Base-by-base conservation (phyloP, 2,888 invertebrate species). In the Sussaba pulchella region DNA sequence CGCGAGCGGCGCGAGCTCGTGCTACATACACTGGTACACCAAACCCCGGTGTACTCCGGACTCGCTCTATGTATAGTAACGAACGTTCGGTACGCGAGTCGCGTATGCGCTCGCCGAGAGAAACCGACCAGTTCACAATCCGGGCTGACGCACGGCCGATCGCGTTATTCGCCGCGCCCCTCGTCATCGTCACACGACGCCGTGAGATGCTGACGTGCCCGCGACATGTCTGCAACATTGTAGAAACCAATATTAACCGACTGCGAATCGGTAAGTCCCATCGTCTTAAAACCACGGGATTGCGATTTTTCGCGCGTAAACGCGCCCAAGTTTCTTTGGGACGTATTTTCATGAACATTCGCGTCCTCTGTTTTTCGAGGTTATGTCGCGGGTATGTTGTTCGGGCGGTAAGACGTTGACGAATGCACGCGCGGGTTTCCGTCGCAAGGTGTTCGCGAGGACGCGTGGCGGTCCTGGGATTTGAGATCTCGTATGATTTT, bases 131-230 rank as follows among this genome's bases (percentile, higher is more conserved):
- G 81, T 81, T 81, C 78, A 73, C 81, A 81, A 61, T 70, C 81
- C 81, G 81, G 78, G 81, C 74, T 81, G 78, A 69, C 78, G 70
- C 66, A 74, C 70, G 81, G 39, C 81, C 81, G 81, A 59, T 74
- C 78, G 81, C 70, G 78, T 78, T 78, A 14, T 72, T 82, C 81
- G 81, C 31, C 70, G 64, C 54, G 74, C 47, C 73, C 78, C 73
- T 45, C 63, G 69, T 73, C 64, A 70, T 75, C 70, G 10, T 77
- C 77, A 54, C 64, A 78, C 83, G 88, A 87, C 86, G 84, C 87
- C 83, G 90, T 90, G 90, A 90, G 86, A 90, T 90, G 90, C 89
- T 88, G 89, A 90, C 86, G 83, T 86, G 89, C 83, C 88, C 87
- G 88, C 88, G 83, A 84, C 84, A 89, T 88, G 88, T 84, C 74